These are phyloP conservation scores for Agrypnia vestita DNA, from an alignment of 1,140 invertebrate genomes.

Conservation along the genomic window DNA sequence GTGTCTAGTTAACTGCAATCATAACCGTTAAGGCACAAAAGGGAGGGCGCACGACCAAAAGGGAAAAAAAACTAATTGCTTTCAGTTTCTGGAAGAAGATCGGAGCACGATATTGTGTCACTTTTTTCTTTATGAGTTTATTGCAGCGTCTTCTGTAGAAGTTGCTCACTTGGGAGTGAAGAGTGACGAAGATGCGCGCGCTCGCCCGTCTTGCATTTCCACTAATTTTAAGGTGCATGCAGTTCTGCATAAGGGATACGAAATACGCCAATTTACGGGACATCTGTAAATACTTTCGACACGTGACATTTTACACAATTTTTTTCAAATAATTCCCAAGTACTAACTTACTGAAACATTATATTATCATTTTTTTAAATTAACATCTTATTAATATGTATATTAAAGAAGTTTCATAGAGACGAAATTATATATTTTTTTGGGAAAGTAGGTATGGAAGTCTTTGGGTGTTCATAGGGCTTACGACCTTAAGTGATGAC, in stretches of 20 bases:
- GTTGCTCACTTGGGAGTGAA: background rate
- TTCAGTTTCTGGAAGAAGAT: conserved; percentile 49
- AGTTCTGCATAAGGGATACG: background rate
- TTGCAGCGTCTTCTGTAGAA: conserved; percentile 44
- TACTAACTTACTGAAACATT: background rate
- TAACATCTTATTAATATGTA: too few species aligned
- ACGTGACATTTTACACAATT: conserved; percentile 7
- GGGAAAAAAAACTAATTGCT: conserved; percentile 43
- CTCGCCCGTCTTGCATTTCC: conserved; percentile 6
- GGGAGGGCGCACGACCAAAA: conserved; percentile 14
- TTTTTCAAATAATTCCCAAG: background rate
- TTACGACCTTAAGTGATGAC: too few species aligned
- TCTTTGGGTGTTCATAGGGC: too few species aligned
- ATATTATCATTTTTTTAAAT: too few species aligned
- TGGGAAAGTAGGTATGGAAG: too few species aligned
- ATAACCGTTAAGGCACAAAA: conserved; percentile 30
- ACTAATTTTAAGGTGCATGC: conserved; percentile 1
- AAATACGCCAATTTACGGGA: too few species aligned
- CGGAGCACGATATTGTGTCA: conserved; percentile 2
- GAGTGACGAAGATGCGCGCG: conserved; percentile 9
- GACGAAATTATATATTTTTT: too few species aligned
- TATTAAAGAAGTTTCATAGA: too few species aligned
- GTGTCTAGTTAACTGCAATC: background rate
- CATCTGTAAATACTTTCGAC: background rate
- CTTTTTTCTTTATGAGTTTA: conserved; percentile 50